Base-by-base conservation (phyloP, 2,888 invertebrate genomes). In the Chrysina gloriosa region DNA sequence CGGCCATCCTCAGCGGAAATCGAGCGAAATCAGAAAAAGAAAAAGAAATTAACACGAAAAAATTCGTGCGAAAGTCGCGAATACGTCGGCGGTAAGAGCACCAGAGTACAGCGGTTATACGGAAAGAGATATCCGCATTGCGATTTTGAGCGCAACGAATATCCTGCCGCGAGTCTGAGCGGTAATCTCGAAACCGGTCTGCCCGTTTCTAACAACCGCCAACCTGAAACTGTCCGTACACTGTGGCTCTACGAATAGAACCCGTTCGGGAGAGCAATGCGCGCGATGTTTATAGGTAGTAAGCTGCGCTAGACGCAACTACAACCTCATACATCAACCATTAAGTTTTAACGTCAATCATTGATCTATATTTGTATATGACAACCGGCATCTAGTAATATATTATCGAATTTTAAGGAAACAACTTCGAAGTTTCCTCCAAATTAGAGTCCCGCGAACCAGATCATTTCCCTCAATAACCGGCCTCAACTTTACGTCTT, bases 321-420 rank as follows among this genome's bases (percentile, higher is more conserved):
- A 78, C 77, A 77, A 77, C 76, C 77, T 77, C 77, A 75, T 74
- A 74, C 71, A 69, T 69, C 71, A 69, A 72, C 72, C 70, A 70
- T 71, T 71, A 73, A 72, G 73, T 72, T 73, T 73, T 72, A 54
- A 74, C 77, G 79, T 78, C 78, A 79, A 79, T 79, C 79, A 80
- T 79, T 78, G 78, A 77, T 79, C 77, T 73, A 72, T 79, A 78
- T 79, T 79, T 79, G 77, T 77, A 74, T 76, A 76, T 76, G 79
- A 78, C 79, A 79, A 73, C 74, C 72, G 70, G 64, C 74, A 71
- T 75, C 73, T 74, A 69, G 71, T 72, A 66, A 54, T 73, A 73
- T 71, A 73, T 73, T 71, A 69, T 69, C 65, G 69, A 68, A 70
- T 69, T 70, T 70, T 73, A 71, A 70, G 70, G 70, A 71, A 72